Percentiles rank a stretch among this genome's conserved stretches.
phyloP scores from a whole-genome alignment of 1,140 invertebrate species.

The Lordiphosa clarofinis region DNA sequence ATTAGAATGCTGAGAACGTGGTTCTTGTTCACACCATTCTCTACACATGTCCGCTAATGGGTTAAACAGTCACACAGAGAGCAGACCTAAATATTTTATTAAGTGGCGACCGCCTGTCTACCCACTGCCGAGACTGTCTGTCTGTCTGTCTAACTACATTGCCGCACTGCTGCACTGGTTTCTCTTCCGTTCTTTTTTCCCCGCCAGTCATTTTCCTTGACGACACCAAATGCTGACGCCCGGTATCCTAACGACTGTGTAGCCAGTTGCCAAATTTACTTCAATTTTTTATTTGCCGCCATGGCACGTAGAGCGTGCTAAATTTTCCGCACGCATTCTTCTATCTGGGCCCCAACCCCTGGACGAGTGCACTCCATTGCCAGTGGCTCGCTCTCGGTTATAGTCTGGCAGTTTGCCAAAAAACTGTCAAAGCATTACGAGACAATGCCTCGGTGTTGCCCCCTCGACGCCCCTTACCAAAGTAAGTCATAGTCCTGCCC shows the following conservation, averaged over 20 bases:
- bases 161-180: constrained; percentile 59
- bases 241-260: constrained; percentile 48
- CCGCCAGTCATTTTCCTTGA: constrained; percentile 16
- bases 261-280: constrained; percentile 76
- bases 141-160: constrained; percentile 51
- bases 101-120: constrained; percentile 15
- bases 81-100: constrained; percentile 11
- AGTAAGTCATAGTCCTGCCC: constrained; percentile 33
- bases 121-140: constrained; percentile 13
- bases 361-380: constrained; percentile 43
- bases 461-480: background rate
- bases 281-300: constrained; percentile 68
- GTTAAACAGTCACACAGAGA: constrained; percentile 1
- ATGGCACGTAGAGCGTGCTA: constrained; percentile 67
- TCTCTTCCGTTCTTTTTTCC: constrained; percentile 1
- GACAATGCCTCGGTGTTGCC: constrained; percentile 29
- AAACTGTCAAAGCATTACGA: constrained; percentile 75
- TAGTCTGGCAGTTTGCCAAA: constrained; percentile 63
- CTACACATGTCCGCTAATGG: constrained; percentile 1
- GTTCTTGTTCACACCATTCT: no score
- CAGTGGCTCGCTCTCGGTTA: constrained; percentile 26
- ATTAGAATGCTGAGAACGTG: no score
- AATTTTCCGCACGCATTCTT: constrained; percentile 71
- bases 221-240: constrained; percentile 46
- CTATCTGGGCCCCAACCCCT: constrained; percentile 13